A percentile compares a stretch with the other conserved stretches of the same genome.
These are phyloP conservation scores for Drosophila jambulina DNA, from an alignment of 1,140 invertebrate species.

Conservation along the genomic window DNA sequence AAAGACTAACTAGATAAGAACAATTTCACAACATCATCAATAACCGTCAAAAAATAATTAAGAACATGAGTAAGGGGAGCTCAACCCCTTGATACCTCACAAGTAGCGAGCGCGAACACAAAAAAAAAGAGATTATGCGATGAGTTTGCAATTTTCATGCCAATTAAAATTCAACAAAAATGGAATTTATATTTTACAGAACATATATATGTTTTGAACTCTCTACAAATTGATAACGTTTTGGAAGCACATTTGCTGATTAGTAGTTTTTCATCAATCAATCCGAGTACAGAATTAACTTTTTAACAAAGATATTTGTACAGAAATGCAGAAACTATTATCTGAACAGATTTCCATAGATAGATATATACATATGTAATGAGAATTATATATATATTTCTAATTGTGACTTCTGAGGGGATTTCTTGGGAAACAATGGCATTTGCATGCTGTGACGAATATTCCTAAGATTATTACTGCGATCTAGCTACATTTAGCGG, in stretches of 20 bases:
- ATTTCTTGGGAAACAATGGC: not conserved
- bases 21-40: slow-evolving; percentile 18
- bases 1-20: slow-evolving; percentile 7
- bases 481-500: slow-evolving; percentile 21
- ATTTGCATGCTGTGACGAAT: not conserved
- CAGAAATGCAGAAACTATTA: not conserved
- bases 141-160: slow-evolving; percentile 19
- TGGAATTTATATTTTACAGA: not conserved
- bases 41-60: slow-evolving; percentile 2
- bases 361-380: not conserved
- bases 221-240: not conserved
- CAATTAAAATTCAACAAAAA: slow-evolving; percentile 8
- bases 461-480: not conserved
- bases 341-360: not conserved
- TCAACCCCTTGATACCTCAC: slow-evolving; percentile 9
- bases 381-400: not conserved
- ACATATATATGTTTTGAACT: not conserved
- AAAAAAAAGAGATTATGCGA: slow-evolving; percentile 9
- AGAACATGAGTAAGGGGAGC: not conserved
- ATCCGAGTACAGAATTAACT: not conserved
- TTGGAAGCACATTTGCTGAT: slow-evolving; percentile 1
- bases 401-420: not conserved
- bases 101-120: not conserved
- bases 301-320: not conserved
- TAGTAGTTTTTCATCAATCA: not conserved